Evolutionary conservation across 1,140 invertebrate species (phyloP).

Genomic region (Nasonia vitripennis): DNA sequence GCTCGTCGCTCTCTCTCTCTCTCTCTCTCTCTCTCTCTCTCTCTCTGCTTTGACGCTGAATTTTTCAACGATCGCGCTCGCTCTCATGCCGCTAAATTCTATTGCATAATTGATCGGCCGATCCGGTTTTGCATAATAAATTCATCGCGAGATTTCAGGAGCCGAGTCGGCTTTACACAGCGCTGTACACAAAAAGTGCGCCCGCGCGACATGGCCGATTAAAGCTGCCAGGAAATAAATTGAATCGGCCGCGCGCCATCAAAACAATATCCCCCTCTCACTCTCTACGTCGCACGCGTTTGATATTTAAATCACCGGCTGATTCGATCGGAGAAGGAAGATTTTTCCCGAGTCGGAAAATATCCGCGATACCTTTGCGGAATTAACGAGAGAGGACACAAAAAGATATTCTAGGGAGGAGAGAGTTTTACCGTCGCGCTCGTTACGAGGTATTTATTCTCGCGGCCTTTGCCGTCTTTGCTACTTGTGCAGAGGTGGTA

Average conservation of each 20-base stretch:
- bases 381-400: constrained; percentile 39
- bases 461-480: background rate
- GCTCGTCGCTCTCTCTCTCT: no score
- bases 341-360: background rate
- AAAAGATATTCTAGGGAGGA: constrained; percentile 31
- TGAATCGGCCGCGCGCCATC: constrained; percentile 5
- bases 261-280: constrained; percentile 20
- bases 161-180: background rate
- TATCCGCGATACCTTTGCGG: constrained; percentile 3
- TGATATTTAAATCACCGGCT: constrained; percentile 50
- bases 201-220: background rate
- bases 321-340: constrained; percentile 30
- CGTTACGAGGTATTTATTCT: constrained; percentile 52
- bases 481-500: background rate
- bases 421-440: constrained; percentile 34
- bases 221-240: constrained; percentile 24
- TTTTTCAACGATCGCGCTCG: background rate
- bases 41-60: background rate
- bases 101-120: background rate
- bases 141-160: background rate
- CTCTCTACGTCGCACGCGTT: background rate
- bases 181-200: background rate
- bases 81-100: background rate
- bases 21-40: no score
- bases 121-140: background rate